Base-by-base conservation (phyloP, 2,113 vertebrate genomes). In the Thinocorus orbignyianus region DNA sequence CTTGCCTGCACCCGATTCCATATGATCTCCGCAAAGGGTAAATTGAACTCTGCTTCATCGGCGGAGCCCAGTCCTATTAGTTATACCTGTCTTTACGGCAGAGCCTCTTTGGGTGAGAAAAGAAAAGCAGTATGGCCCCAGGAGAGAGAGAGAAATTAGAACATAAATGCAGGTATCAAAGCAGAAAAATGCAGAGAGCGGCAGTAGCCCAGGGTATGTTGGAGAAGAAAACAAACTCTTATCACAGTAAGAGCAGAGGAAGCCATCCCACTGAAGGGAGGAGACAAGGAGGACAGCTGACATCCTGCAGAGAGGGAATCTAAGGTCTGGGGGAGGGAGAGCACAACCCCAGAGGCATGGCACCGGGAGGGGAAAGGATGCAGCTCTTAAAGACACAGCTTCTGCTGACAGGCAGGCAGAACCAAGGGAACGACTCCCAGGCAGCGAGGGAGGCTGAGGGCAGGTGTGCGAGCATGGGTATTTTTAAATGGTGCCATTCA, bases 161-260 rank as follows among this genome's bases (percentile, higher is more conserved):
- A 84, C 92, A 46, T 81, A 95, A 93, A 87, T 87, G 90, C 80
- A 89, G 90, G 89, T 96, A 97, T 97, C 95, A 97, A 95, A 97
- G 91, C 90, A 95, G 89, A 95, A 95, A 96, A 96, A 95, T 73
- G 84, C 91, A 86, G 94, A 76, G 77, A 30, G 41, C 26, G 14
- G 69, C 46, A 81, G 93, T 91, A 88, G 79, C 88, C 94, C 94
- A 81, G 87, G 86, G 81, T 92, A 78, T 84, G 61, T 7, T 71
- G 82, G 76, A 86, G 84, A 92, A 87, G 90, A 97, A 96, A 97
- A 95, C 88, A 92, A 96, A 93, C 95, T 93, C 96, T 97, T 96
- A 93, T 96, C 85, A 86, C 77, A 95, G 92, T 78, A 39, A 95
- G 86, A 95, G 93, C 95, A 93, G 95, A 95, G 93, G 88, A 97